phyloP scores from a whole-genome alignment of 2,113 vertebrate genomes.

The Parus major region DNA sequence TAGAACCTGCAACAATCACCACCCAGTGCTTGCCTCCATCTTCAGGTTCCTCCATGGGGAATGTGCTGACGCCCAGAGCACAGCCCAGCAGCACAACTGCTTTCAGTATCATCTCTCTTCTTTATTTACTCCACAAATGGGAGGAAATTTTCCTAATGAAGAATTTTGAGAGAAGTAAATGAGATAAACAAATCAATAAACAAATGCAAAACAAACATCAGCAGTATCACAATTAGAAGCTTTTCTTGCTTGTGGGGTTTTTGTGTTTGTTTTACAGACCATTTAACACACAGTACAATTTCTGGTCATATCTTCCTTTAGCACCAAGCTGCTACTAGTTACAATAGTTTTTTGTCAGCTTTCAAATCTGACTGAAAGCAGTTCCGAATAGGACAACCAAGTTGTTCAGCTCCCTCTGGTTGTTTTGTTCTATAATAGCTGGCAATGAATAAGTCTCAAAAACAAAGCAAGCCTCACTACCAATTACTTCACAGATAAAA shows the following conservation, averaged over 20 bases:
- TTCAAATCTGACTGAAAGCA: slow-evolving; percentile 7
- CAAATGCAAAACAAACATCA: neutral
- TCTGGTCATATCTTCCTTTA: neutral
- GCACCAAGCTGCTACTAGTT: neutral
- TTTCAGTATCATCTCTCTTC: slow-evolving; percentile 67
- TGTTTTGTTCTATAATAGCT: neutral
- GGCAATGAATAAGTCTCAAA: neutral
- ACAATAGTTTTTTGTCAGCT: slow-evolving; percentile 8
- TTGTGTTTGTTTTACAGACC: neutral
- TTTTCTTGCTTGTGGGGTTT: neutral
- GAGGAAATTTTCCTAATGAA: neutral
- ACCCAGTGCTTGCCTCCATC: slow-evolving; percentile 91
- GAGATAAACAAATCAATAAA: neutral
- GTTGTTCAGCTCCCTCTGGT: slow-evolving; percentile 8
- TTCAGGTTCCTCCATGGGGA: slow-evolving; percentile 71
- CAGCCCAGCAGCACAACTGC: slow-evolving; percentile 67
- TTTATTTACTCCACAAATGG: neutral
- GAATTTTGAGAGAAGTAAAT: slow-evolving; percentile 6
- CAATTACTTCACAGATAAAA: neutral
- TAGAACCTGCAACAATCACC: slow-evolving; percentile 92
- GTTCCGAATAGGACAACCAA: neutral
- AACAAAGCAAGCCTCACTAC: neutral
- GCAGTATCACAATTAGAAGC: neutral
- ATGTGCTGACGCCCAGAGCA: slow-evolving; percentile 38
- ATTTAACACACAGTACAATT: neutral